Conservation (phyloP, 37 sponge, comb jelly and placozoan genomes). For the Petrosia ficiformis region DNA sequence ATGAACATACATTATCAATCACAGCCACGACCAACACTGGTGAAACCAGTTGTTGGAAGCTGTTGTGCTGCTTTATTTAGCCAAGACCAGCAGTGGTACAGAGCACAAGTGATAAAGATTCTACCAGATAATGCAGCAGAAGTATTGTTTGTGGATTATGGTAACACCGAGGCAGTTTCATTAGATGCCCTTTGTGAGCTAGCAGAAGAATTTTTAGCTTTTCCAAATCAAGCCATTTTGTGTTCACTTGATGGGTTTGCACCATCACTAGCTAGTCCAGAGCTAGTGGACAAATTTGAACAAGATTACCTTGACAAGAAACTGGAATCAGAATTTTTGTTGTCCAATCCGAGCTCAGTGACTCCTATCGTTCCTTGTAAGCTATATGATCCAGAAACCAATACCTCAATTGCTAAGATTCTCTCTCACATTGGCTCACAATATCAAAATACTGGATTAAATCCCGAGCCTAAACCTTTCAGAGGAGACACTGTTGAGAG, state of each 20-base stretch:
- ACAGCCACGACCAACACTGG: background rate
- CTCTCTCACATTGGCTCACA: too few species aligned
- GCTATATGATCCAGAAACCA: background rate
- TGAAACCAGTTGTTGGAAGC: slow-evolving; percentile 20
- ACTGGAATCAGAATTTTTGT: background rate
- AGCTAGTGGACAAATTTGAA: too few species aligned
- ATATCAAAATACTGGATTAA: too few species aligned
- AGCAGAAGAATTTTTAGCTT: slow-evolving; percentile 8
- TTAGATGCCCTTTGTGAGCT: slow-evolving; percentile 16
- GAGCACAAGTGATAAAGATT: slow-evolving; percentile 49
- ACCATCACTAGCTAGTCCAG: too few species aligned
- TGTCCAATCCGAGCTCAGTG: background rate
- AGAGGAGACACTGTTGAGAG: too few species aligned
- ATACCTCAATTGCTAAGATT: background rate
- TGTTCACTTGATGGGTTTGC: slow-evolving; percentile 49
- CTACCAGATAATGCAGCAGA: background rate
- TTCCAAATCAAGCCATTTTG: slow-evolving; percentile 66
- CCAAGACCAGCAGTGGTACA: slow-evolving; percentile 59
- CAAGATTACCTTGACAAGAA: background rate
- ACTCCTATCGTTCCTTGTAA: background rate
- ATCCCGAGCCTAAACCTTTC: too few species aligned
- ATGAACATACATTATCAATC: slow-evolving; percentile 28
- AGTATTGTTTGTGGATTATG: slow-evolving; percentile 55
- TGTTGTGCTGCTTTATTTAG: slow-evolving; percentile 63
- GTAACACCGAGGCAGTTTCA: slow-evolving; percentile 44